Percentiles rank a stretch among this genome's conserved stretches.
Conservation (phyloP, 2,797 vertebrate genomes). For the Poeciliopsis presidionis region DNA sequence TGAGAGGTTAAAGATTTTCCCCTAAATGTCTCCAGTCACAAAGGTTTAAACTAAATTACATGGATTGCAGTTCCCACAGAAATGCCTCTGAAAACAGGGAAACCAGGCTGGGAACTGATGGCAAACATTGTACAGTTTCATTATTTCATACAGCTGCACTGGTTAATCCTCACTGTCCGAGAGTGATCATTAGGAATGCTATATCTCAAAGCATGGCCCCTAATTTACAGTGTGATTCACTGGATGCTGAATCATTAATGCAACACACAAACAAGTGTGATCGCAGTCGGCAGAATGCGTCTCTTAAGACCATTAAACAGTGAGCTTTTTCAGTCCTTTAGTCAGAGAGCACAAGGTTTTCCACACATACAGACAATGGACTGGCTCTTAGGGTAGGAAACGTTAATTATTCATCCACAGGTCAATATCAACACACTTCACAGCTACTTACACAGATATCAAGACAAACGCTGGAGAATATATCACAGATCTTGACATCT, state of each 20-base stretch:
- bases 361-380: conserved; percentile 12
- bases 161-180: conserved; percentile 10
- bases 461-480: conserved; percentile 11
- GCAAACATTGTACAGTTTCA: conserved; percentile 1
- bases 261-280: conserved; percentile 21
- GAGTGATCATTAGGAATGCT: neutral
- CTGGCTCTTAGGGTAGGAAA: conserved; percentile 26
- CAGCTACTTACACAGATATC: conserved; percentile 12
- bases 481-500: neutral
- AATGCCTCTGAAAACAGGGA: neutral
- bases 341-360: conserved; percentile 18
- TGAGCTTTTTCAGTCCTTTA: conserved; percentile 27
- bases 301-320: conserved; percentile 49
- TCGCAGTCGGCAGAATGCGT: conserved; percentile 38
- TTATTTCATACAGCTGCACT: conserved; percentile 21
- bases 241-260: conserved; percentile 65
- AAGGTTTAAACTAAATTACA: neutral
- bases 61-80: neutral
- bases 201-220: conserved; percentile 7
- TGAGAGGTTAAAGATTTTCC: conserved; percentile 18
- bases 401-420: conserved; percentile 55
- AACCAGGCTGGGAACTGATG: neutral
- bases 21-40: conserved; percentile 13
- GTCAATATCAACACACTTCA: conserved; percentile 45
- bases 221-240: conserved; percentile 19